Percentiles rank a stretch among this genome's conserved stretches.
Conservation (phyloP, 2,113 vertebrate genomes). For the Cephalopterus ornatus region DNA sequence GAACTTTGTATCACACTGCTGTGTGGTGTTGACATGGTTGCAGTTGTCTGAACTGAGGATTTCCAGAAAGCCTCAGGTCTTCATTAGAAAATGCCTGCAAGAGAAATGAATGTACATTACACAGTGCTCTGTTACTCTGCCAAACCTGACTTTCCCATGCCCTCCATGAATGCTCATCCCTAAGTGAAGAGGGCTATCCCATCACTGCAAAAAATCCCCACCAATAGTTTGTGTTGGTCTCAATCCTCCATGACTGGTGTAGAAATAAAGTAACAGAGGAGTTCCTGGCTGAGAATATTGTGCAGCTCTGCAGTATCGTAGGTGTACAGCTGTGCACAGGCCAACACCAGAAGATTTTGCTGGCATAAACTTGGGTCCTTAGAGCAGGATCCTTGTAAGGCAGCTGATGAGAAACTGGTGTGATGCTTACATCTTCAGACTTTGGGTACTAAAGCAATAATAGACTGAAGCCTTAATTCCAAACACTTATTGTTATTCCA, state of each 20-base stretch:
- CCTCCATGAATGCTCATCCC: neutral
- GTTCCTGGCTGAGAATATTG: neutral
- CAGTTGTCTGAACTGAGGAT: neutral
- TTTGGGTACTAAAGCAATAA: neutral
- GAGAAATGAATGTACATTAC: neutral
- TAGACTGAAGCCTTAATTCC: neutral
- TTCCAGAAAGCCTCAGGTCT: neutral
- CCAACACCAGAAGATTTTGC: neutral
- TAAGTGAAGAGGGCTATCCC: neutral
- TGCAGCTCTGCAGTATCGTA: neutral
- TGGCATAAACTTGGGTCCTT: neutral
- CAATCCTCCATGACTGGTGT: rapidly evolving
- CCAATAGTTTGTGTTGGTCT: neutral
- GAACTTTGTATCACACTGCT: neutral
- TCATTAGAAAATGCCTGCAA: neutral
- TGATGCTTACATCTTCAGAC: neutral
- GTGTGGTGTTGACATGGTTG: neutral
- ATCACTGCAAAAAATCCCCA: neutral
- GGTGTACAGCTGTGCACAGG: neutral
- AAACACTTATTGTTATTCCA: neutral
- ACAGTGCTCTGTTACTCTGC: neutral
- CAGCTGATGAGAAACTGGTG: neutral
- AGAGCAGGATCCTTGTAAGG: rapidly evolving
- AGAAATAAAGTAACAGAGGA: neutral
- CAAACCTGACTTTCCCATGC: neutral